Percentiles rank a stretch among this genome's conserved stretches.
These are phyloP conservation scores for Cosmopolites sordidus DNA, from an alignment of 2,888 invertebrate species.

Conservation along the genomic window DNA sequence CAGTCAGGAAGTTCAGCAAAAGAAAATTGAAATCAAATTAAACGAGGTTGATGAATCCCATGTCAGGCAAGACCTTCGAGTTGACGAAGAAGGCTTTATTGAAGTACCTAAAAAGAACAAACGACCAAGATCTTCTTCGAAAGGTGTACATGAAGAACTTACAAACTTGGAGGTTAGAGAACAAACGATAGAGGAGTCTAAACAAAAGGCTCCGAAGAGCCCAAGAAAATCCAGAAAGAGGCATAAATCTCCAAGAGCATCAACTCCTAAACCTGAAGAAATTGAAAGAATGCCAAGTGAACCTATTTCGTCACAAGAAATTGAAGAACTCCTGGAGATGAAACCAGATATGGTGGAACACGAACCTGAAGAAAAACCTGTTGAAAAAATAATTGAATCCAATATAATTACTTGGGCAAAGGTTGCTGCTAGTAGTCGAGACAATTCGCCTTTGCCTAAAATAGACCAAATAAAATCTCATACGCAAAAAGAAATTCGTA, in stretches of 20 bases:
- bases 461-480: neutral
- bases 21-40: slow-evolving; percentile 32
- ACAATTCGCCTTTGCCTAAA: slow-evolving; percentile 21
- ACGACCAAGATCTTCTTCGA: slow-evolving; percentile 55
- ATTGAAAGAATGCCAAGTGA: neutral
- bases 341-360: neutral
- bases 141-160: slow-evolving; percentile 38
- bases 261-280: slow-evolving; percentile 3
- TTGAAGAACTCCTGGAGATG: neutral
- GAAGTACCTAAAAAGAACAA: slow-evolving; percentile 48
- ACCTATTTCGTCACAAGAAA: neutral
- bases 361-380: neutral
- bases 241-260: slow-evolving; percentile 22
- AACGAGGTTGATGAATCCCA: slow-evolving; percentile 40
- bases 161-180: neutral
- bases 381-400: slow-evolving; percentile 1
- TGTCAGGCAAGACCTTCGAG: slow-evolving; percentile 29
- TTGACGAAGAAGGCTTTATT: slow-evolving; percentile 50
- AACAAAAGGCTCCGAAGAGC: slow-evolving; percentile 19
- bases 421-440: slow-evolving; percentile 23
- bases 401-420: slow-evolving; percentile 22
- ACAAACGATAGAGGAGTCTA: slow-evolving; percentile 1
- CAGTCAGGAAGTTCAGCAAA: slow-evolving; percentile 22
- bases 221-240: slow-evolving; percentile 30
- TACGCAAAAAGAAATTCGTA: neutral